Percentiles rank a stretch among this genome's conserved stretches.
Conservation (phyloP, 2,797 vertebrate genomes). For the Antennarius maculatus region DNA sequence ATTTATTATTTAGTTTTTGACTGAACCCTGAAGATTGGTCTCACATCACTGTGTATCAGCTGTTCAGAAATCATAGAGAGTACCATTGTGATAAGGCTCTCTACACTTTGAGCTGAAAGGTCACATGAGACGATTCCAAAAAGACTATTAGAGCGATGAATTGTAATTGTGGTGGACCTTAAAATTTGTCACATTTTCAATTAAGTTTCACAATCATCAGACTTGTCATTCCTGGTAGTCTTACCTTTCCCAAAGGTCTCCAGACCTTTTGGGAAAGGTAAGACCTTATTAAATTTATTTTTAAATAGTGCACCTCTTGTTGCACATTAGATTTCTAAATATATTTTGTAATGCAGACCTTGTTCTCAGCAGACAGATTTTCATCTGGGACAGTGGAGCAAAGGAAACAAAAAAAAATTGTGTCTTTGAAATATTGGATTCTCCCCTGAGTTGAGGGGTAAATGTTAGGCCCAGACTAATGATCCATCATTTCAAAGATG, state of each 20-base stretch:
- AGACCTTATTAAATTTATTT: not conserved
- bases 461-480: not conserved
- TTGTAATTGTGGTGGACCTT: too few species aligned
- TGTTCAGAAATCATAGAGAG: conserved; percentile 89
- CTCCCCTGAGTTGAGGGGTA: conserved; percentile 79
- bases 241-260: conserved; percentile 92
- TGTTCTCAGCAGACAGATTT: conserved; percentile 76
- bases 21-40: conserved; percentile 18
- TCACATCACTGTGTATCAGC: conserved; percentile 89
- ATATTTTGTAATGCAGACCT: conserved; percentile 69
- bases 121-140: conserved; percentile 88
- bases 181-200: conserved; percentile 65
- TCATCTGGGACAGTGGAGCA: conserved; percentile 67
- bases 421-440: conserved; percentile 79
- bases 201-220: conserved; percentile 92
- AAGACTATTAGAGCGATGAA: conserved; percentile 75
- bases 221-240: conserved; percentile 88
- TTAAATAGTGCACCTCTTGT: too few species aligned
- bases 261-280: conserved; percentile 64
- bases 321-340: not conserved
- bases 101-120: conserved; percentile 88
- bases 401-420: too few species aligned
- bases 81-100: conserved; percentile 83
- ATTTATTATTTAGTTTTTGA: too few species aligned
- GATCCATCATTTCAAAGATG: not conserved